Evolutionary conservation across 2,113 vertebrate species (phyloP), one percentile per base, ranked within the genome.

Genomic region (Spea multiplicata): DNA sequence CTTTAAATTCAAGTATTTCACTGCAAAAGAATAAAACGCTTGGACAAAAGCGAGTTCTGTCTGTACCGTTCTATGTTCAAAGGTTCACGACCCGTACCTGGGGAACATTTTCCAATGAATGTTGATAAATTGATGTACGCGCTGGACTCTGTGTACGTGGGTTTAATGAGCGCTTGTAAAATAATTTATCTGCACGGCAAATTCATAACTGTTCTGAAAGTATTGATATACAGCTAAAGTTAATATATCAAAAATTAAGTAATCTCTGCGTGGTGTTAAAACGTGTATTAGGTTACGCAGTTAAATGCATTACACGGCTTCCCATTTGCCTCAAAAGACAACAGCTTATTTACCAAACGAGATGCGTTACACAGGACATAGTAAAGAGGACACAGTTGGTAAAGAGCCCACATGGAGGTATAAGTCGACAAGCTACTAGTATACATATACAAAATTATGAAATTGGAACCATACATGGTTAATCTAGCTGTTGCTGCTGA

Each of bases 191-290:
- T 79, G 30, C 64, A 49, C 70, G 44, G 70, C 59, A 79, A 79
- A 79, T 79, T 79, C 77, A 79, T 79, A 79, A 79, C 71, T 71
- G 70, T 66, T 79, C 77, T 48, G 62, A 67, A 79, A 73, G 77
- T 79, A 79, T 79, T 79, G 77, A 79, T 79, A 79, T 73, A 62
- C 67, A 73, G 30, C 73, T 73, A 73, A 71, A 17, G 48, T 57
- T 79, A 66, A 79, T 79, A 79, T 66, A 73, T 79, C 70, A 79
- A 52, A 79, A 66, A 79, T 79, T 67, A 79, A 79, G 70, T 48
- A 14, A 73, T 78, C 44, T 71, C 8, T 62, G 8, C 9, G 5
- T 14, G 66, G 0, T 5, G 57, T 44, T 30, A 12, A 59, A 69
- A 68, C 57, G 48, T 10, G 50, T 44, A 61, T 50, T 46, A 30